Percentiles rank a stretch among this genome's conserved stretches.
These are phyloP conservation scores for Alouatta palliata DNA, from an alignment of 2,113 vertebrate species.

Conservation along the genomic window DNA sequence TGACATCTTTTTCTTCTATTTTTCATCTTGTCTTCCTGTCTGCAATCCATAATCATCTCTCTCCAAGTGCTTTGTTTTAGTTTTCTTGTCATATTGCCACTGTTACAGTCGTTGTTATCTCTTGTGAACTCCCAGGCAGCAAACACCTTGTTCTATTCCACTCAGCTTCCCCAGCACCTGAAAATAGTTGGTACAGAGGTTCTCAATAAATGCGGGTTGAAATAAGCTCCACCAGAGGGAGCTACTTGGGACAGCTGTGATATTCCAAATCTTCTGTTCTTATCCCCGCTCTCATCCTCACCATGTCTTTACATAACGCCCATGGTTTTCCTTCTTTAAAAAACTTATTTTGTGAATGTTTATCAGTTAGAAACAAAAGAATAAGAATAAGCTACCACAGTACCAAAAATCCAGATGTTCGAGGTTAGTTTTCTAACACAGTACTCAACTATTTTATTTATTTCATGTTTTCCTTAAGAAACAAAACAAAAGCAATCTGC, in stretches of 20 bases:
- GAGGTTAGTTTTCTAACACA: constrained; percentile 63
- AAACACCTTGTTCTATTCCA: not conserved
- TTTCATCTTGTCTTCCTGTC: not conserved
- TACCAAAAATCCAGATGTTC: constrained; percentile 57
- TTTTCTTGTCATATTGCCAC: not conserved
- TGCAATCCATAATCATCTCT: not conserved
- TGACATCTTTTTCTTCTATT: not conserved
- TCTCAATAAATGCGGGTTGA: not conserved
- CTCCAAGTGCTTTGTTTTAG: not conserved
- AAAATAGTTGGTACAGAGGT: too few species aligned
- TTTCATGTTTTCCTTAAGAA: constrained; percentile 74
- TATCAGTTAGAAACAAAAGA: constrained; percentile 67
- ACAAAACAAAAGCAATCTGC: constrained; percentile 51
- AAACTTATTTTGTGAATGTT: constrained; percentile 67
- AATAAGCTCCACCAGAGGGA: not conserved
- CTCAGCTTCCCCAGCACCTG: not conserved
- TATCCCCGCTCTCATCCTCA: not conserved
- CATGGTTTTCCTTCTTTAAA: constrained; percentile 21
- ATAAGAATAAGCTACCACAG: constrained; percentile 66
- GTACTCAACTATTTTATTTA: constrained; percentile 65
- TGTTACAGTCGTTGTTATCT: not conserved
- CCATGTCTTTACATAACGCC: constrained; percentile 49
- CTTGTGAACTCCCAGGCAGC: not conserved
- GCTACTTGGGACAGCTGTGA: not conserved
- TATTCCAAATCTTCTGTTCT: not conserved